Evolutionary conservation across 1,140 invertebrate species (phyloP), one percentile per base, ranked within the genome.

Genomic region (Agraylea sexmaculata): DNA sequence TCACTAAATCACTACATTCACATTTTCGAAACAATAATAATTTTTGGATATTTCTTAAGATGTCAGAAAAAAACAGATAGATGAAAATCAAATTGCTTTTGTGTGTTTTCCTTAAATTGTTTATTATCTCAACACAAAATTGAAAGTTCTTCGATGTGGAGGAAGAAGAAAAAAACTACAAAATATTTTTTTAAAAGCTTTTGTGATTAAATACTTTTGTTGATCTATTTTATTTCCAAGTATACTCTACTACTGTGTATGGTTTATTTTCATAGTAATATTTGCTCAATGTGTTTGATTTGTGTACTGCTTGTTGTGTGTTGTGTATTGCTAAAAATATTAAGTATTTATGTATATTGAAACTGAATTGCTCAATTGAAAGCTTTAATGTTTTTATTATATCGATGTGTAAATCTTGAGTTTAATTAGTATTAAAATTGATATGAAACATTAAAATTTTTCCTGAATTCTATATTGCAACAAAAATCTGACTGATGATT

Each of bases 221-320:
- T 33, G 22, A 41, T 45, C 29, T 2, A 32, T 48, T 47, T 46
- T 18, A 32, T 15, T 32, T 4, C 16, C 16, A 17, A 15, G 5
- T 32, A 11, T 36, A 12, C 22, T 29, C 33, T 37, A 19, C 22
- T 36, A 13, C 35, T 39, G 31, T 46, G 42, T 32, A 34, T 29
- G 34, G 36, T 36, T 30, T 22, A 7, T 38, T 31, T 8, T 42
- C 19, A 12, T 23, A 23, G 34, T 34, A 6, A 18, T 30, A 21
- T 6, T 35, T n/a, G 19, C 29, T 32, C 19, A 11, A 15, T 8
- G 4, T 29, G 28, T 4, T 12, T 12, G n/a, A 41, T 34, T 51
- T 45, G 47, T 42, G 47, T 49, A 43, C 43, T 51, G 40, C 52
- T 44, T 52, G 31, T 35, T 16, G 18, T 8, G n/a, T 35, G 19